Conservation (phyloP, 1,140 invertebrate genomes). For the Panagrolaimus sp. region DNA sequence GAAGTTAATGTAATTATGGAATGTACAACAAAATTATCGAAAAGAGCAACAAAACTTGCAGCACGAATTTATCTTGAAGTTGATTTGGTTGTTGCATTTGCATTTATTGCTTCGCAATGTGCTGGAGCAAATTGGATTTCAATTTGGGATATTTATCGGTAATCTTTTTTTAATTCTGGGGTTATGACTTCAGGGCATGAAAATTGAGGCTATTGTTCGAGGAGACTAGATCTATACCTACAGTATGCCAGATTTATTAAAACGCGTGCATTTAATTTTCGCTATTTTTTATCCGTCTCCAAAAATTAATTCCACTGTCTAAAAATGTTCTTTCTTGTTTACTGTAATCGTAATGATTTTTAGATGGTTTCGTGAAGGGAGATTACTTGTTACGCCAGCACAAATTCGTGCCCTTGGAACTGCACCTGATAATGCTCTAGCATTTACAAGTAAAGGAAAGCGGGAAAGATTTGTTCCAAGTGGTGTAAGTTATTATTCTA, state of each 20-base stretch:
- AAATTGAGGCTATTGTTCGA: too few species aligned
- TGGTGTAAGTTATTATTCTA: background rate
- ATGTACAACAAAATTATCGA: background rate
- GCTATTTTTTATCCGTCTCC: too few species aligned
- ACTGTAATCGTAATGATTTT: background rate
- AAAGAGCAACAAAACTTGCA: background rate
- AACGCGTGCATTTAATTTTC: too few species aligned
- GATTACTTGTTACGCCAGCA: background rate
- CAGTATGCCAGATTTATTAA: too few species aligned
- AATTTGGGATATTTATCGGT: slow-evolving; percentile 12
- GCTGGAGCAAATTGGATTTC: slow-evolving; percentile 9
- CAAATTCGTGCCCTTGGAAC: background rate
- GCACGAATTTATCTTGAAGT: background rate
- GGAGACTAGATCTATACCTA: too few species aligned
- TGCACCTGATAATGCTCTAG: background rate
- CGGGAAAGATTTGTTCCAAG: background rate
- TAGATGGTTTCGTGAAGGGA: slow-evolving; percentile 9
- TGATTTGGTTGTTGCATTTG: background rate
- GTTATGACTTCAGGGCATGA: background rate
- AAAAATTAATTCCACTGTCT: too few species aligned
- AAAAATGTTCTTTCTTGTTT: too few species aligned
- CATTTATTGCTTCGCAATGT: background rate
- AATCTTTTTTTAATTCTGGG: too few species aligned
- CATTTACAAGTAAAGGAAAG: background rate
- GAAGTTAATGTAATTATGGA: background rate